Conservation (phyloP, 2,113 vertebrate species). For the Urocitellus parryii region DNA sequence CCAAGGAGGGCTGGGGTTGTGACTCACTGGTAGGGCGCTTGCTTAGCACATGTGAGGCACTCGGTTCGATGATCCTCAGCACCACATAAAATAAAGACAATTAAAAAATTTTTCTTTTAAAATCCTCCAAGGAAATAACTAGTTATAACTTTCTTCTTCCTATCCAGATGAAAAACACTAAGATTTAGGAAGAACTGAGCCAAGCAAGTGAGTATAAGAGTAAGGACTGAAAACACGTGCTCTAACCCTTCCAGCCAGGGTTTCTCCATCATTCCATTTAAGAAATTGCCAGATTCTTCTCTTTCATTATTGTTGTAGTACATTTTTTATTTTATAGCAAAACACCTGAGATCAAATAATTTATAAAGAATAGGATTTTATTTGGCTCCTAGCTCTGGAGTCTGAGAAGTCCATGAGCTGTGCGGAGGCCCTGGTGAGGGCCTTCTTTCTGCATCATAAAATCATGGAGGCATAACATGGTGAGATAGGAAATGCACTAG, state of each 20-base stretch:
- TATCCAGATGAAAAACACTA: constrained; percentile 25
- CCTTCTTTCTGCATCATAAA: background rate
- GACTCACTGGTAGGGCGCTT: no score
- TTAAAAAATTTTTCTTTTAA: no score
- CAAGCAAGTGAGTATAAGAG: background rate
- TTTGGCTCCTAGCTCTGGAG: background rate
- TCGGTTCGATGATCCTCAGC: no score
- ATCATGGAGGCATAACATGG: background rate
- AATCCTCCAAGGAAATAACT: background rate
- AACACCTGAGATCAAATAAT: background rate
- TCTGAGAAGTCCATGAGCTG: background rate
- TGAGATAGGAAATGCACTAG: background rate
- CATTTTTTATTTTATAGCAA: background rate
- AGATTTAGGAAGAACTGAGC: background rate
- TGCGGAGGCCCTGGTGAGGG: background rate
- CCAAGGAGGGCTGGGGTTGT: background rate
- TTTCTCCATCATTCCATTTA: background rate
- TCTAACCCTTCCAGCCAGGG: background rate
- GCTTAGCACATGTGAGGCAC: no score
- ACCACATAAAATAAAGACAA: no score
- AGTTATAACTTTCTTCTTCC: background rate
- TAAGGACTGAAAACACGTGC: background rate
- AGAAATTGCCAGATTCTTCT: background rate
- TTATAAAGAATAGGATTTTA: background rate
- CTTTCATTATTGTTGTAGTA: background rate